Base-by-base conservation (phyloP, 2,113 vertebrate genomes). In the Antechinus flavipes region DNA sequence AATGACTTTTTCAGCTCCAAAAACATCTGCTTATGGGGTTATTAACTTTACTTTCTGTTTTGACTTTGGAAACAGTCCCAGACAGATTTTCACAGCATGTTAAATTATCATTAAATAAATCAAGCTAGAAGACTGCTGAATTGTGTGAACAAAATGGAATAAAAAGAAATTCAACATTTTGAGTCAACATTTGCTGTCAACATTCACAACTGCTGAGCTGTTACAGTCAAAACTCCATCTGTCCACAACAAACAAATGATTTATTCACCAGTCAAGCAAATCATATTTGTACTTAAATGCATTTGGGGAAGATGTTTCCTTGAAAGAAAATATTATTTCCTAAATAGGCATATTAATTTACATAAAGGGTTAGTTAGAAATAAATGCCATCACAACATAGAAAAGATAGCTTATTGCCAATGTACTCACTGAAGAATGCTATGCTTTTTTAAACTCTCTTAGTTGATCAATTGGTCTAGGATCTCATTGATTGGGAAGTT, bases 21-120 rank as follows among this genome's bases (percentile, higher is more conserved):
- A 97, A 97, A 46, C 61, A 93, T 35, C 46, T 95, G 14, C 2
- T 56, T 96, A 91, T 0, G 46, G 10, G 2, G 1, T 42, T 91
- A 93, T 46, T 91, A 96, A 94, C 27, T 94, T 93, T 93, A 95
- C 58, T 3, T 50, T 97, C 96, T 97, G 91, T 53, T 93, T 96
- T 98, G 94, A 94, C 90, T 91, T 96, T 97, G 49, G 55, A 97
- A 98, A 94, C 50, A 92, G 61, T 61, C 42, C 30, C 22, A 54
- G 90, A 89, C 10, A 84, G 9, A 84, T 47, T 68, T 97, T 46
- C 54, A 91, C 1, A 84, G 3, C 35, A 50, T 94, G n/a, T 49
- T 96, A 95, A 97, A 50, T 95, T 95, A 96, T 93, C 58, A 91
- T 93, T 61, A 97, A 98, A 95, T 94, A 96, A 97, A 95, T 94